Conservation (phyloP, 2,888 invertebrate genomes). For the Chirona hameri region DNA sequence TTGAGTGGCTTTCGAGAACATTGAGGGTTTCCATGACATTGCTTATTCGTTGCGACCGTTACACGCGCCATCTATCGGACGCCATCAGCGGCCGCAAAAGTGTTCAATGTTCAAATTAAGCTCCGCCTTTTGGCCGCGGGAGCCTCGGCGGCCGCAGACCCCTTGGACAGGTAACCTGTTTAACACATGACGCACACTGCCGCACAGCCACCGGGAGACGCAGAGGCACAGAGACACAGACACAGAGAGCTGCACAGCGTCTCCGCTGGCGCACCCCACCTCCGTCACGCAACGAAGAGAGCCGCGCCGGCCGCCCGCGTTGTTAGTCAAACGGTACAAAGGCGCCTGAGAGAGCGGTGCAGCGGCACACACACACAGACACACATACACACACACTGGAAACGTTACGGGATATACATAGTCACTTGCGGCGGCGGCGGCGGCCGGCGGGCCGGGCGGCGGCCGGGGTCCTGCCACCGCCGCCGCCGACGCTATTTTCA, state of each 20-base stretch:
- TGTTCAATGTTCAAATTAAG: too few relatives aligned
- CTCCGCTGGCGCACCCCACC: background rate
- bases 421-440: constrained; percentile 5
- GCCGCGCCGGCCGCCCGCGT: background rate
- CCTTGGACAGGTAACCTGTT: too few relatives aligned
- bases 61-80: too few relatives aligned
- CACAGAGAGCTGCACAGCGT: background rate
- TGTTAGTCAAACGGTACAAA: constrained; percentile 9
- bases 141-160: too few relatives aligned
- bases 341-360: background rate
- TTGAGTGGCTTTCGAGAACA: too few relatives aligned
- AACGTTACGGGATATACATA: constrained; percentile 28
- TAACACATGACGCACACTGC: too few relatives aligned
- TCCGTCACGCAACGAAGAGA: constrained; percentile 2
- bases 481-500: background rate
- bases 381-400: background rate
- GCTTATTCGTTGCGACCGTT: too few relatives aligned
- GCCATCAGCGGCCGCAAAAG: too few relatives aligned
- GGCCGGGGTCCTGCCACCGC: background rate
- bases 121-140: too few relatives aligned
- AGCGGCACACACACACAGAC: background rate
- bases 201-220: too few relatives aligned
- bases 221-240: too few relatives aligned
- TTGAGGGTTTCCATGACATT: too few relatives aligned
- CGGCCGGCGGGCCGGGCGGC: background rate